Conservation (phyloP, 30 jellyfish, hydroid and myxozoan genomes). For the Cassiopea andromeda region DNA sequence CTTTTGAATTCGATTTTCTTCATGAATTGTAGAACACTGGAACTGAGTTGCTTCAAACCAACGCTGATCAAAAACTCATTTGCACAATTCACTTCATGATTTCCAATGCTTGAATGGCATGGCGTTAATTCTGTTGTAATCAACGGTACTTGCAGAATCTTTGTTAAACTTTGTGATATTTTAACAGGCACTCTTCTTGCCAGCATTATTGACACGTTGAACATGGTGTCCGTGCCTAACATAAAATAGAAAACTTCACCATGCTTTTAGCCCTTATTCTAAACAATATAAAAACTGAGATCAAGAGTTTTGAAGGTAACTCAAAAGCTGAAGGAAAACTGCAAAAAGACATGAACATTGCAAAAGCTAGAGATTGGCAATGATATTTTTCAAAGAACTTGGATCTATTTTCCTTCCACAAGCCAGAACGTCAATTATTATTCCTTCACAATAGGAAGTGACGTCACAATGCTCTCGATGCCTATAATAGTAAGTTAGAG, state of each 20-base stretch:
- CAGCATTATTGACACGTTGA: conserved; percentile 2
- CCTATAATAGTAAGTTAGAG: too few species aligned
- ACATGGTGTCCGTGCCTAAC: not conserved
- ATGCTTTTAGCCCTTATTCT: too few species aligned
- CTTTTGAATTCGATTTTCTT: not conserved
- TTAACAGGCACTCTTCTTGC: not conserved
- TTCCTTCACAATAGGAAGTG: too few species aligned
- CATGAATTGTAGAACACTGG: not conserved
- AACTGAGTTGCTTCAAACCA: not conserved
- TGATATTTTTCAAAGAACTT: too few species aligned
- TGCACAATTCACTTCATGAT: not conserved
- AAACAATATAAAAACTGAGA: too few species aligned
- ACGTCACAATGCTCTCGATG: too few species aligned
- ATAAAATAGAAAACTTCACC: not conserved
- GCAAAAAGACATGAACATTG: too few species aligned
- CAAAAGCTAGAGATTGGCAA: too few species aligned
- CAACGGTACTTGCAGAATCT: conserved; percentile 15
- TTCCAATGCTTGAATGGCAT: not conserved
- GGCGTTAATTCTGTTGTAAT: not conserved
- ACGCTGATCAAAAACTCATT: conserved; percentile 22
- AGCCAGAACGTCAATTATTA: too few species aligned
- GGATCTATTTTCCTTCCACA: too few species aligned
- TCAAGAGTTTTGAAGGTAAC: too few species aligned
- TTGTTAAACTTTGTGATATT: conserved; percentile 1
- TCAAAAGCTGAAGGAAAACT: too few species aligned